These are phyloP conservation scores for Tridacna gigas DNA, from an alignment of 2,888 invertebrate species.

Conservation along the genomic window DNA sequence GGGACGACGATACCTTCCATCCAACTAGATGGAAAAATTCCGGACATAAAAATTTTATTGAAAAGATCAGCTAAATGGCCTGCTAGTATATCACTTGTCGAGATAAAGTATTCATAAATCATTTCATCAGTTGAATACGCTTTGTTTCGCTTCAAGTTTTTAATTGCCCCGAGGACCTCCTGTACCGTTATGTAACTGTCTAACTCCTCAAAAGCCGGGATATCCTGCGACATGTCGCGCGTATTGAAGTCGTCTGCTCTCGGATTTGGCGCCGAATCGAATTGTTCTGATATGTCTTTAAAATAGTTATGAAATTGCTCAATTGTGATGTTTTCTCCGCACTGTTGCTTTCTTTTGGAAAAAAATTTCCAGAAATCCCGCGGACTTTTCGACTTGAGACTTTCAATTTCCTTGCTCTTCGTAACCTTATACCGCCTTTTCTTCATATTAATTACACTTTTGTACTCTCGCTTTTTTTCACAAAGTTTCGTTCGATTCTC, in stretches of 20 bases:
- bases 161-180: neutral
- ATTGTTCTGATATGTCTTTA: no score
- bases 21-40: neutral
- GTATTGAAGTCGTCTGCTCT: no score
- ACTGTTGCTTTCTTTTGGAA: neutral
- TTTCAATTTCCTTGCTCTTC: conserved; percentile 2
- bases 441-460: neutral
- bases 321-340: no score
- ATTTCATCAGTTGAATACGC: neutral
- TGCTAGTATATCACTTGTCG: neutral
- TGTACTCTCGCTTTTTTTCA: conserved; percentile 2
- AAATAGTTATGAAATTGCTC: no score
- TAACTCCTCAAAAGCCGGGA: neutral
- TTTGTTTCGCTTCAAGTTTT: neutral
- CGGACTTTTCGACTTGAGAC: neutral
- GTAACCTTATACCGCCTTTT: neutral
- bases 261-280: no score
- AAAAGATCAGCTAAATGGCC: conserved; percentile 24
- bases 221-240: neutral
- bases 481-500: neutral
- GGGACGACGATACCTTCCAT: conserved; percentile 8
- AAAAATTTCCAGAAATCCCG: conserved; percentile 19
- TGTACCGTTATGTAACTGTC: neutral
- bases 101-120: conserved; percentile 3
- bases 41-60: conserved; percentile 33